These are phyloP conservation scores for Gambelia wislizenii DNA, from an alignment of 2,797 vertebrate species.

Conservation along the genomic window DNA sequence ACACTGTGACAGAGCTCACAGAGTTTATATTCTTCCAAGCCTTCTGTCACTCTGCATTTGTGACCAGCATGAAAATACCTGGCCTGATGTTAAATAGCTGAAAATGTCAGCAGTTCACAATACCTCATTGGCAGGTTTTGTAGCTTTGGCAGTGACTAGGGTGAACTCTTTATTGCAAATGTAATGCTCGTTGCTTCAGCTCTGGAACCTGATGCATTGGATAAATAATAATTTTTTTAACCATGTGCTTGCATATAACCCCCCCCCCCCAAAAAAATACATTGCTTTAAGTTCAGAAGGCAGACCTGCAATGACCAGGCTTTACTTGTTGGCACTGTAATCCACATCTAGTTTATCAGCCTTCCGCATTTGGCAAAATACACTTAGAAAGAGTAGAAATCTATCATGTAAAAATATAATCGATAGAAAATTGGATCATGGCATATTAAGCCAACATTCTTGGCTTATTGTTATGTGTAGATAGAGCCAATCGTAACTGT, in stretches of 20 bases:
- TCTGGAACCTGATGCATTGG: conserved; percentile 51
- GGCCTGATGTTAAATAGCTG: conserved; percentile 63
- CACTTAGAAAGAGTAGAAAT: conserved; percentile 33
- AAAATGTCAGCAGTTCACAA: conserved; percentile 62
- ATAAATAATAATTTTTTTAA: conserved; percentile 55
- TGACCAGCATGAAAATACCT: conserved; percentile 57
- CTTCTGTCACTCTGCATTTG: conserved; percentile 37
- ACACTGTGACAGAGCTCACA: conserved; percentile 25
- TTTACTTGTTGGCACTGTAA: conserved; percentile 25
- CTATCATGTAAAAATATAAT: conserved; percentile 24
- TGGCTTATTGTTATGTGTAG: neutral
- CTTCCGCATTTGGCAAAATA: conserved; percentile 20
- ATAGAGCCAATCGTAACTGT: neutral
- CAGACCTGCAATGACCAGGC: conserved; percentile 36
- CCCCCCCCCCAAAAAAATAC: conserved; percentile 9
- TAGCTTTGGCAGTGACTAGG: conserved; percentile 60
- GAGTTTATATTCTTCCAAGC: conserved; percentile 24
- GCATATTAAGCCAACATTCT: neutral
- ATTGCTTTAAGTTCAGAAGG: conserved; percentile 53
- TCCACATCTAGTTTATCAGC: neutral
- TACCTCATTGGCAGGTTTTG: conserved; percentile 33
- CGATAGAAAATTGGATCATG: neutral
- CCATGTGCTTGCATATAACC: conserved; percentile 45
- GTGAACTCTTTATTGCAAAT: conserved; percentile 62
- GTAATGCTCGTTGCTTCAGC: conserved; percentile 56